These are phyloP conservation scores for Pollachius pollachius DNA, from an alignment of 2,113 vertebrate genomes.

Conservation along the genomic window DNA sequence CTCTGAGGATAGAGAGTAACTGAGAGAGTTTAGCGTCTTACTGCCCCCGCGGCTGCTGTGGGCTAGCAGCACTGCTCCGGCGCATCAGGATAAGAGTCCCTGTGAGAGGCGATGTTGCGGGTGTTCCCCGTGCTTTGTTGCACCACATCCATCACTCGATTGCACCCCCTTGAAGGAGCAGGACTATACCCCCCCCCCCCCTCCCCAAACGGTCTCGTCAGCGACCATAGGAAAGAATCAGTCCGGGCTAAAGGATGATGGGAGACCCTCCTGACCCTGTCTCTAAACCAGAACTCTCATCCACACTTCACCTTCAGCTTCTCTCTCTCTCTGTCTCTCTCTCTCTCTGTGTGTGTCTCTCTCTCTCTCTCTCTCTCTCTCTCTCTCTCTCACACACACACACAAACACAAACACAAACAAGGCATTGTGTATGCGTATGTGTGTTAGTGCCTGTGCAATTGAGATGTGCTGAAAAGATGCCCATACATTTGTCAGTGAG, in stretches of 20 bases:
- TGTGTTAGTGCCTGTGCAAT: neutral
- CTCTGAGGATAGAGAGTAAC: neutral
- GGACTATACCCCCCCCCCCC: slow-evolving; percentile 46
- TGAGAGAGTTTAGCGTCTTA: slow-evolving; percentile 2
- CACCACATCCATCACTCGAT: slow-evolving; percentile 64
- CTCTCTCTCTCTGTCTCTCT: slow-evolving; percentile 8
- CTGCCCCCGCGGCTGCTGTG: neutral
- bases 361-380: slow-evolving; percentile 5
- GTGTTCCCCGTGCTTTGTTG: slow-evolving; percentile 35
- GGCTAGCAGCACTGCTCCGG: slow-evolving; percentile 16
- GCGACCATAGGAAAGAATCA: slow-evolving; percentile 41
- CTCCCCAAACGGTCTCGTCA: slow-evolving; percentile 48
- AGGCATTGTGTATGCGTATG: too few species aligned
- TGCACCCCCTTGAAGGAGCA: slow-evolving; percentile 52
- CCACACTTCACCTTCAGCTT: slow-evolving; percentile 49
- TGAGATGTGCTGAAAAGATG: neutral
- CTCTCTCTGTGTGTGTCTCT: slow-evolving; percentile 14
- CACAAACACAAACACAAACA: slow-evolving; percentile 6
- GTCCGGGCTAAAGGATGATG: slow-evolving; percentile 69
- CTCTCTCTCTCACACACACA: slow-evolving; percentile 2
- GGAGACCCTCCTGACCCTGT: slow-evolving; percentile 64
- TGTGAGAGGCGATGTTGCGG: slow-evolving; percentile 38
- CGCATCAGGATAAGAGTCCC: slow-evolving; percentile 2
- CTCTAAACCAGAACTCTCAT: slow-evolving; percentile 64
- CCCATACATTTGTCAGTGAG: slow-evolving; percentile 57